These are phyloP conservation scores for Girardinichthys multiradiatus DNA, from an alignment of 2,113 vertebrate species.

Conservation along the genomic window DNA sequence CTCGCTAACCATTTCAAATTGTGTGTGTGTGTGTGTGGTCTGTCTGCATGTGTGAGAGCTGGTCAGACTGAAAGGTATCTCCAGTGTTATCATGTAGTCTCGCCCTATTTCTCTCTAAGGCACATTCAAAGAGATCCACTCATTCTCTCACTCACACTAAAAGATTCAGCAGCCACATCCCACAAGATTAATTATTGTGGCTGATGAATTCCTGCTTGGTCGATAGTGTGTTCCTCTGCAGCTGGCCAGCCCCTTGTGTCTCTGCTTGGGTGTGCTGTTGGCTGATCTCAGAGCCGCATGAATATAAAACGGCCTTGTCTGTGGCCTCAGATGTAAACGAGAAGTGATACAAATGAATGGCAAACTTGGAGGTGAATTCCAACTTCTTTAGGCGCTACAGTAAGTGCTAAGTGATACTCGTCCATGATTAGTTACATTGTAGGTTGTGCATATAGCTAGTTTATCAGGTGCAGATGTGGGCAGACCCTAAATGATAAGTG, in stretches of 20 bases:
- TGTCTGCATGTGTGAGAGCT: background rate
- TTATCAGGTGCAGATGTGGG: background rate
- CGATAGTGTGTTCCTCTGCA: constrained; percentile 58
- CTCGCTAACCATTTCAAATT: constrained; percentile 30
- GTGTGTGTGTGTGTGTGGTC: constrained; percentile 3
- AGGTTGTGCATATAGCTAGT: background rate
- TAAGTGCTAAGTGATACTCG: background rate
- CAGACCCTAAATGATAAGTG: background rate
- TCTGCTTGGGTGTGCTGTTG: constrained; percentile 19
- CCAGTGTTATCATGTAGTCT: constrained; percentile 22
- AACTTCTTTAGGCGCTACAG: background rate
- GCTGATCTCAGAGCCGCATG: constrained; percentile 29
- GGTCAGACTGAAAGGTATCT: constrained; percentile 1
- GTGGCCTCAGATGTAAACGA: constrained; percentile 17
- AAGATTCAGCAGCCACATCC: constrained; percentile 14
- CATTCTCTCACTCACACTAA: constrained; percentile 5
- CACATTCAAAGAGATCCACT: constrained; percentile 22
- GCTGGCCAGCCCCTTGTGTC: constrained; percentile 22
- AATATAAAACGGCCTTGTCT: constrained; percentile 27
- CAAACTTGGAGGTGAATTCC: background rate
- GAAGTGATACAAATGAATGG: constrained; percentile 1
- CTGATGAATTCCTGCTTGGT: constrained; percentile 58
- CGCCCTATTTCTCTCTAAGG: constrained; percentile 36
- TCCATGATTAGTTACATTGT: background rate
- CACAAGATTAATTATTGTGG: constrained; percentile 68